Base-by-base conservation (phyloP, 2,797 vertebrate genomes). In the Phyllotis vaccarum region DNA sequence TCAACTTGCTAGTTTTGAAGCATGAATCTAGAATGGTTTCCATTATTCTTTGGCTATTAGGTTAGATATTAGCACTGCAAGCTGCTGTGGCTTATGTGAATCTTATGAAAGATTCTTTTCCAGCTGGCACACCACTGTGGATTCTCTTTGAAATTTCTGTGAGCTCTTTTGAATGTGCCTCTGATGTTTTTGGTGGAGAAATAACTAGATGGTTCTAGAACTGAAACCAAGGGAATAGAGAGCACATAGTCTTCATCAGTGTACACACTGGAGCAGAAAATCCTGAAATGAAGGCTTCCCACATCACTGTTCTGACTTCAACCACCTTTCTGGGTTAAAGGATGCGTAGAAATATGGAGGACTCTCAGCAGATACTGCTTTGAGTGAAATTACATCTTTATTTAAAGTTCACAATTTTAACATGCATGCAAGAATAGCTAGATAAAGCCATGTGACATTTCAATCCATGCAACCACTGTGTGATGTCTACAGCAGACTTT, bases 121-220 rank as follows among this genome's bases (percentile, higher is more conserved):
- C 11, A 40, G 78, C 54, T 34, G 62, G 10, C 3, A 6, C 46
- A 43, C 46, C 58, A 21, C 91, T 75, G 6, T n/a, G 34, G 49
- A 37, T 27, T 70, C 43, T 80, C 37, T 37, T 68, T 86, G 58
- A 78, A 40, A 83, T 92, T 54, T 27, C 62, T 68, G 43, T 70
- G 43, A 60, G n/a, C 37, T 62, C 86, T 94, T 46, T 34, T 14
- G 49, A 76, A 60, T 22, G 16, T 0, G 2, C 40, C 87, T 93
- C 60, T 70, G 43, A 62, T 43, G 37, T 29, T 86, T 82, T 78
- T 37, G 34, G 46, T 91, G 46, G 52, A 13, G n/a, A 66, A 58
- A 19, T 70, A 58, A 10, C 64, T 85, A 64, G 58, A 60, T 81
- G 40, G 43, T 82, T 85, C 75, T 90, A 87, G 93, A 90, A 90